phyloP scores from a whole-genome alignment of 2,113 vertebrate genomes.

The Apteryx mantelli region DNA sequence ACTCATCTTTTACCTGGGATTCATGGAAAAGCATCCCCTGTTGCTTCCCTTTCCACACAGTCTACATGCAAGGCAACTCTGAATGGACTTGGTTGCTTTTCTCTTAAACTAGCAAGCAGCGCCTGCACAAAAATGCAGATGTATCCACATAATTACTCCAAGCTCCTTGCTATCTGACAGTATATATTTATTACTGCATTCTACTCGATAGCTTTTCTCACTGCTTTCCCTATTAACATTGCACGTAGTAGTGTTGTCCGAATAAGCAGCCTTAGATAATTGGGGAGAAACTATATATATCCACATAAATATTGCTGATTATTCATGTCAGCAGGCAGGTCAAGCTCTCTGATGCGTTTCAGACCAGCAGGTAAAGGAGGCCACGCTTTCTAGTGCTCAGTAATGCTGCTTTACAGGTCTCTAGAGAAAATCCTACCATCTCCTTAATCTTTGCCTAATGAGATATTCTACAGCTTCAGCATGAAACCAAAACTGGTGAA shows the following conservation, averaged over 20 bases:
- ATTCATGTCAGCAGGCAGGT: slow-evolving; percentile 10
- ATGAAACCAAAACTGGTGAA: not conserved
- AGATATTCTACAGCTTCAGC: slow-evolving; percentile 3
- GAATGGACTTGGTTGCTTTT: not conserved
- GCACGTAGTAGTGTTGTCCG: not conserved
- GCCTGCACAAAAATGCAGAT: not conserved
- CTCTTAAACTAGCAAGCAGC: not conserved
- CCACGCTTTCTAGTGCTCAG: not conserved
- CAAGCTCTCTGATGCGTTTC: not conserved
- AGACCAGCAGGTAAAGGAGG: not conserved
- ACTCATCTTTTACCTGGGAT: not conserved
- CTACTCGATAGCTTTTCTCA: not conserved
- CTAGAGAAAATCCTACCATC: not conserved
- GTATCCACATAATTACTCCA: not conserved
- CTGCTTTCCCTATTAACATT: not conserved
- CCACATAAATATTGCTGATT: not conserved
- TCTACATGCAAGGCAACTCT: not conserved
- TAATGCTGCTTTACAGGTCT: not conserved
- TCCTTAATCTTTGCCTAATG: not conserved
- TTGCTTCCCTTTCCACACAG: not conserved
- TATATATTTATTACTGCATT: not conserved
- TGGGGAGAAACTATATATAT: not conserved
- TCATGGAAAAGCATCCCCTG: not conserved
- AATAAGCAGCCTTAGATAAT: not conserved
- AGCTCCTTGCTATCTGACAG: not conserved